phyloP scores from a whole-genome alignment of 1,140 invertebrate genomes.

The Ooceraea biroi region DNA sequence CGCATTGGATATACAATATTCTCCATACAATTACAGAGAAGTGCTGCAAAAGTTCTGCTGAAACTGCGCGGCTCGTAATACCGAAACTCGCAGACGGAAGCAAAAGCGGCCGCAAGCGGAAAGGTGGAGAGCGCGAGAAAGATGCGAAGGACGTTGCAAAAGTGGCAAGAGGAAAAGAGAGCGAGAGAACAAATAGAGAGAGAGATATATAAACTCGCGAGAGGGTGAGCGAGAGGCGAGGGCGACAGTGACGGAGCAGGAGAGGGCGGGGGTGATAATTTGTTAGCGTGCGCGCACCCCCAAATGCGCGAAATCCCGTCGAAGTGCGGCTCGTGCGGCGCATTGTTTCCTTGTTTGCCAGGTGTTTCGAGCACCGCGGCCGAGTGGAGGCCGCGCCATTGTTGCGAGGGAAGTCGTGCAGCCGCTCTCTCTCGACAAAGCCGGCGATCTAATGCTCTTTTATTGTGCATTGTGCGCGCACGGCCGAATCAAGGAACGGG shows the following conservation, averaged over 20 bases:
- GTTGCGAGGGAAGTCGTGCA: constrained; percentile 83
- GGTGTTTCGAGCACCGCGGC: constrained; percentile 84
- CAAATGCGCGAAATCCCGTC: constrained; percentile 84
- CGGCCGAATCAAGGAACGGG: constrained; percentile 75
- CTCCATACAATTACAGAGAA: not conserved
- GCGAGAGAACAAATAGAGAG: too few species aligned
- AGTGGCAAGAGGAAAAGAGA: too few species aligned
- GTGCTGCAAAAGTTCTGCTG: not conserved
- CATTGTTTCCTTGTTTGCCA: constrained; percentile 86
- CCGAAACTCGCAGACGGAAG: not conserved
- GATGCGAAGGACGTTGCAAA: not conserved
- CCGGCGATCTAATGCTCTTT: constrained; percentile 86
- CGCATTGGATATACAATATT: not conserved
- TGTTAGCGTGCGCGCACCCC: constrained; percentile 81
- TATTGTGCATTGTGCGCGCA: constrained; percentile 85
- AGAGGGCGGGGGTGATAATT: constrained; percentile 80
- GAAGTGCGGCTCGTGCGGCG: constrained; percentile 80
- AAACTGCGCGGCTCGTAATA: not conserved
- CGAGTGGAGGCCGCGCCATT: constrained; percentile 82
- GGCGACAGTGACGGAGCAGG: not conserved
- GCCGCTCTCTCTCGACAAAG: constrained; percentile 82
- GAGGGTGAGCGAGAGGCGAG: constrained; percentile 11
- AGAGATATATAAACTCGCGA: too few species aligned
- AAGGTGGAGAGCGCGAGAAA: constrained; percentile 54
- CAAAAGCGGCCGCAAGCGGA: not conserved